Evolutionary conservation across 2,797 vertebrate genomes (phyloP), one percentile per base, ranked within the genome.

Genomic region (Gila robusta): DNA sequence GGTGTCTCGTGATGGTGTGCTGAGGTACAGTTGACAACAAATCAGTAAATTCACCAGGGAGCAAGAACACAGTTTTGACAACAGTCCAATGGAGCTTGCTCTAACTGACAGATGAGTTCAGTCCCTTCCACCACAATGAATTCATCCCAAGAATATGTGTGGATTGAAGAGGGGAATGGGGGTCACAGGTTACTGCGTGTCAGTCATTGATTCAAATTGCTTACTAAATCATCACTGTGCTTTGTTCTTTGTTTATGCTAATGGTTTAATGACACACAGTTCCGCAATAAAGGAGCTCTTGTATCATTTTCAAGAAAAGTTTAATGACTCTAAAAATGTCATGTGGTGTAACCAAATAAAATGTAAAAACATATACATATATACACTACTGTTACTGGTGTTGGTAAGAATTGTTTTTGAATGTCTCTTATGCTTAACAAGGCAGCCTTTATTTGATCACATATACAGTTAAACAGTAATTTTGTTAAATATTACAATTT

Each of bases 31-130:
- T 90, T 94, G 93, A 94, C 93, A 93, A 94, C 94, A 96, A 95
- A 95, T 96, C 94, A 94, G 90, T 92, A 93, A 91, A 91, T 93
- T 93, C 92, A 92, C 89, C 91, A 87, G 91, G 88, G 92, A 94
- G 92, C 93, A 91, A 94, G 93, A 94, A 94, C 95, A 94, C 94
- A 91, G 92, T 95, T 95, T 94, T 94, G 94, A 95, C 94, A 95
- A 95, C 92, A 91, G 91, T 91, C 93, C 94, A 94, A 91, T 93
- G 94, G 92, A 95, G 93, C 94, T 93, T 93, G 93, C 69, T 81
- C 44, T 94, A 95, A 95, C 94, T 95, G 94, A 95, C 94, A 95
- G 93, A 95, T 93, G 93, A 94, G 91, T 93, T 94, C 88, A 89
- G 93, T 91, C 93, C 90, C 90, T 94, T 94, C 91, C 91, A 91